These are phyloP conservation scores for Astreopora myriophthalma DNA, from an alignment of 64 coral and sea anemone species.

Conservation along the genomic window DNA sequence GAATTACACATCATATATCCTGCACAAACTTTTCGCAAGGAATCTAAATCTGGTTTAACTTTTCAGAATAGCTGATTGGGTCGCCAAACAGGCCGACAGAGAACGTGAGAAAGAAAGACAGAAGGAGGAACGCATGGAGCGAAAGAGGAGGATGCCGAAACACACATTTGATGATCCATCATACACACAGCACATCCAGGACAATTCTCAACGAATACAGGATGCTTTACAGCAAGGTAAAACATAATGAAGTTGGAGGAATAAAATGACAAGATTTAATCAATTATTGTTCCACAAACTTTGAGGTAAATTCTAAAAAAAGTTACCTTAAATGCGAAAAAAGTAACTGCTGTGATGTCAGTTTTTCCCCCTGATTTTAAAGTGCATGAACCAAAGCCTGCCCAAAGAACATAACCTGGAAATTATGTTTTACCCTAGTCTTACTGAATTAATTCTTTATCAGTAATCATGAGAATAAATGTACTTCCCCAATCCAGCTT, in stretches of 20 bases:
- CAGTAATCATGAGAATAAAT: too few species aligned
- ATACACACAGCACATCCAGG: constrained; percentile 88
- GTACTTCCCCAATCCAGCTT: too few species aligned
- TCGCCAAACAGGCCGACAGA: constrained; percentile 88
- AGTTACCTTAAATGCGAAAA: too few species aligned
- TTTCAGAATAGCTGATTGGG: constrained; percentile 95
- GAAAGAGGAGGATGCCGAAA: constrained; percentile 71
- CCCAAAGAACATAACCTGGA: too few species aligned
- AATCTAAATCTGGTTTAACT: background rate
- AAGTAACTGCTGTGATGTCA: too few species aligned
- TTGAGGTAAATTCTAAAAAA: too few species aligned
- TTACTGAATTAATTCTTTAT: too few species aligned
- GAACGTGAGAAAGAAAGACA: constrained; percentile 83
- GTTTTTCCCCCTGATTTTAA: too few species aligned
- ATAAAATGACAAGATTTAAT: background rate
- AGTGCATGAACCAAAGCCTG: too few species aligned
- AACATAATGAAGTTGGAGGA: background rate
- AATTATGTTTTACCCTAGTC: too few species aligned
- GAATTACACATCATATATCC: too few species aligned
- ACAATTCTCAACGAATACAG: constrained; percentile 84
- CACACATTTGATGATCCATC: constrained; percentile 95
- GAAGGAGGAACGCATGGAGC: constrained; percentile 79
- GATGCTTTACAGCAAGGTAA: constrained; percentile 97
- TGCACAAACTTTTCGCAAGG: background rate
- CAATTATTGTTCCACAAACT: too few species aligned